Evolutionary conservation across 1,140 invertebrate species (phyloP), one percentile per base, ranked within the genome.

Genomic region (Drosophila arawakana): DNA sequence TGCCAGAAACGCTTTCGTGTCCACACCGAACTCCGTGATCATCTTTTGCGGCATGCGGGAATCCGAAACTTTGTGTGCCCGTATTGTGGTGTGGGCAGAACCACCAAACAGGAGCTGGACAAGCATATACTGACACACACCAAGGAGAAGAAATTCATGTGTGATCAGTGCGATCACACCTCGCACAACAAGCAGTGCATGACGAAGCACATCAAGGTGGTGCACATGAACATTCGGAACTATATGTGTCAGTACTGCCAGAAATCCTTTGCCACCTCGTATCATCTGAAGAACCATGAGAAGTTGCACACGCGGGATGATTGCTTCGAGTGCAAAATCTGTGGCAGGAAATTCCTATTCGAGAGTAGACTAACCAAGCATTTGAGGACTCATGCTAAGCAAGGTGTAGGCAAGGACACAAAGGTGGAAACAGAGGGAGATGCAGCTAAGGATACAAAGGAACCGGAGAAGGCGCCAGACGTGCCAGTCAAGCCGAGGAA

Each of bases 271-370:
- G 91, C 91, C 3, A 92, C 91, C 52, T 75, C 81, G 0, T 78
- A 91, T 21, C 77, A 89, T 11, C 88, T 86, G 13, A 91, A 90
- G 65, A 80, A 82, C 8, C 91, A 92, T 30, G 88, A 91, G 50
- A 78, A 85, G 43, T 80, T 80, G 0, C 91, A 92, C 39, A 92
- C 91, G 13, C 95, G 95, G 0, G 94, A 93, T 41, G 92, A 91
- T 46, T 80, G 80, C 50, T 84, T 76, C 44, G 88, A 86, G 35
- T 92, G 91, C 49, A 91, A 90, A 39, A 89, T 92, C 2, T 92
- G 91, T 44, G 82, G 82, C 2, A 91, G 86, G 47, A 75, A 76
- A 2, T 92, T 92, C 50, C 73, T 91, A 7, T 89, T 80, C 35
- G 78, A 84, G 10, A 91, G 90, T 50, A 74, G 81, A n/a, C 55